Percentiles rank a stretch among this genome's conserved stretches.
These are phyloP conservation scores for Bombus sylvicola DNA, from an alignment of 1,140 invertebrate species.

Conservation along the genomic window DNA sequence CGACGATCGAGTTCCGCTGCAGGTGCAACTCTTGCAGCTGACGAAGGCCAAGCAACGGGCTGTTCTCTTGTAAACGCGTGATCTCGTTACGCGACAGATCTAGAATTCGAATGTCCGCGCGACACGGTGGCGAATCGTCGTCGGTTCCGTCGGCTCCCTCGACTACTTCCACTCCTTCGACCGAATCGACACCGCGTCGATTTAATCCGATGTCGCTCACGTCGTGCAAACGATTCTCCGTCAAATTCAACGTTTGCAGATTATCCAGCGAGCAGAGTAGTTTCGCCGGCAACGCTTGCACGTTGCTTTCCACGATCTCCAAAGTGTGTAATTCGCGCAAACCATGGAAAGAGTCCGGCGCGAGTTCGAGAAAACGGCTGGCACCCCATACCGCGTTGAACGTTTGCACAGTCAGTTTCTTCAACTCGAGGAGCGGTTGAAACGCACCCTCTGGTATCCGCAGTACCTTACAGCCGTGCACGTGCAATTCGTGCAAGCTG, in stretches of 20 bases:
- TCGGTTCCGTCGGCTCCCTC: not conserved
- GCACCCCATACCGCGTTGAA: conserved; percentile 90
- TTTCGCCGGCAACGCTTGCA: conserved; percentile 88
- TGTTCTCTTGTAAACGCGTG: conserved; percentile 87
- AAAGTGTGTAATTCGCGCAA: conserved; percentile 90
- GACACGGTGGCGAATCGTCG: conserved; percentile 78
- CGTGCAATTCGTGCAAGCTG: conserved; percentile 88
- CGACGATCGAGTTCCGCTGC: conserved; percentile 92
- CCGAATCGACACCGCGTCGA: conserved; percentile 79
- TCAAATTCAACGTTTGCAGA: conserved; percentile 92
- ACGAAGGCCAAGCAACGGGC: conserved; percentile 88
- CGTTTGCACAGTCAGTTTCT: conserved; percentile 88
- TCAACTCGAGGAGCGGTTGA: conserved; percentile 89
- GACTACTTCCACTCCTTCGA: not conserved
- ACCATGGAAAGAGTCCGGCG: conserved; percentile 87
- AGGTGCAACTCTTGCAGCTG: conserved; percentile 90
- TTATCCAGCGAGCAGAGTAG: conserved; percentile 90
- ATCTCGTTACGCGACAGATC: conserved; percentile 92
- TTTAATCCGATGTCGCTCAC: conserved; percentile 88
- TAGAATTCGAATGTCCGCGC: conserved; percentile 87
- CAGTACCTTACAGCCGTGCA: conserved; percentile 91
- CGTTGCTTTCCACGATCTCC: conserved; percentile 92
- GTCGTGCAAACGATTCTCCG: conserved; percentile 89
- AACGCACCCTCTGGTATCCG: conserved; percentile 90
- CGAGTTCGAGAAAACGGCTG: conserved; percentile 88